Evolutionary conservation across 2,113 vertebrate genomes (phyloP), one percentile per base, ranked within the genome.

Genomic region (Apaloderma vittatum): DNA sequence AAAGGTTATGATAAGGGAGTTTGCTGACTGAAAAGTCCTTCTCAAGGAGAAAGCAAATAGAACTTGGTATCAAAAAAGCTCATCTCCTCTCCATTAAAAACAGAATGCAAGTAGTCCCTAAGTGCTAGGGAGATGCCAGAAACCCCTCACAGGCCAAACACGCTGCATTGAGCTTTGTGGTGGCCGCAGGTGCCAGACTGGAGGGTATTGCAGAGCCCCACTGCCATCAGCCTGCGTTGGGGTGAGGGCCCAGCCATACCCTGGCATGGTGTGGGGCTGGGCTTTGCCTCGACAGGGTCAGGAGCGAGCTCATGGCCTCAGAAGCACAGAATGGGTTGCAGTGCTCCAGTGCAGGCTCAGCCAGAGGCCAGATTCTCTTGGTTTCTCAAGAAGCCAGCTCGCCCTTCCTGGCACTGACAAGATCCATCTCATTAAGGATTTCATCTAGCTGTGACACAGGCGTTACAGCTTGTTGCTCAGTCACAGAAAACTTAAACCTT

Each of bases 261-360:
- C 46, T 24, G 45, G 20, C 40, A 40, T 40, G 40, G 40, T 12
- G 12, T 40, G 26, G 45, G 43, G 29, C 74, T 1, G 1, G 70
- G 54, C 32, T 65, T 7, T 45, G 2, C 30, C 32, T 36, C 0
- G 1, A 1, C 3, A 0, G 8, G 2, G 3, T 6, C 36, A 20
- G 58, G 43, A 57, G 36, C 18, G 4, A 2, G n/a, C 16, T 45
- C 43, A 22, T 9, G 15, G 48, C 24, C 26, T 49, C 3, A 3
- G 0, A 0, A 27, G 22, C 43, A 27, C 62, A 23, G 11, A 57
- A 6, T 5, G 2, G 7, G 4, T 21, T 4, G 0, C 1, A 0
- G 17, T 8, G 23, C 62, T 78, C 19, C 71, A 3, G 7, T 0
- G 7, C 9, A 27, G n/a, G 14, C 59, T 21, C 51, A 45, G 27